phyloP scores from a whole-genome alignment of 2,113 vertebrate genomes.

The Shinisaurus crocodilurus region DNA sequence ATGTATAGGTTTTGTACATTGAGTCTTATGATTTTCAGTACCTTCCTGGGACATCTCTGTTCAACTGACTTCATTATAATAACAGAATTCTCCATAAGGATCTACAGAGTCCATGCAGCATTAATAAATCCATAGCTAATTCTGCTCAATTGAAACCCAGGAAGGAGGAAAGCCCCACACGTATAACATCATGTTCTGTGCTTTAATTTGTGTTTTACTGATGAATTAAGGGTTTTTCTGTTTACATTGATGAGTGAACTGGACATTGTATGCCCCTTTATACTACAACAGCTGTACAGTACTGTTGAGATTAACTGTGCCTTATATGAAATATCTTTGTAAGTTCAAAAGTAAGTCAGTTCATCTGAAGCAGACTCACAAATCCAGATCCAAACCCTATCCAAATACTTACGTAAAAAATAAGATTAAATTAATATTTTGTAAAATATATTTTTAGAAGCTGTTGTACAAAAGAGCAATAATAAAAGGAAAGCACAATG shows the following conservation, averaged over 20 bases:
- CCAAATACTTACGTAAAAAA: conserved; percentile 35
- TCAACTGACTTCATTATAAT: conserved; percentile 28
- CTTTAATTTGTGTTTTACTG: conserved; percentile 50
- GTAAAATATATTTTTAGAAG: neutral
- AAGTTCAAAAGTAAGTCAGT: conserved; percentile 51
- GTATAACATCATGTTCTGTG: conserved; percentile 27
- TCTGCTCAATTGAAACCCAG: conserved; percentile 18
- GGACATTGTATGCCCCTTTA: conserved; percentile 20
- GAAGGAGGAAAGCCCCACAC: neutral
- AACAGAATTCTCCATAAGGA: conserved; percentile 18
- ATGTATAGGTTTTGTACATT: neutral
- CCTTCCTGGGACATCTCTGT: conserved; percentile 9
- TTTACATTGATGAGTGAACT: conserved; percentile 36
- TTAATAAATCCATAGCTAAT: neutral
- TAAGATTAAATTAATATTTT: neutral
- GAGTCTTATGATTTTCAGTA: neutral
- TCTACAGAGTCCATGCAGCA: neutral
- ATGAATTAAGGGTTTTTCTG: conserved; percentile 40
- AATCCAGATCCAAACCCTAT: too few species aligned
- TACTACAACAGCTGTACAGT: conserved; percentile 39
- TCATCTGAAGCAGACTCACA: neutral
- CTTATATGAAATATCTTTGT: conserved; percentile 51
- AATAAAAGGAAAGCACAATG: neutral
- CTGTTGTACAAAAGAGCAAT: neutral
- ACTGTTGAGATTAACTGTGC: conserved; percentile 39